Evolutionary conservation across 2,888 invertebrate species (phyloP).

Genomic region (Dorcus parallelipipedus): DNA sequence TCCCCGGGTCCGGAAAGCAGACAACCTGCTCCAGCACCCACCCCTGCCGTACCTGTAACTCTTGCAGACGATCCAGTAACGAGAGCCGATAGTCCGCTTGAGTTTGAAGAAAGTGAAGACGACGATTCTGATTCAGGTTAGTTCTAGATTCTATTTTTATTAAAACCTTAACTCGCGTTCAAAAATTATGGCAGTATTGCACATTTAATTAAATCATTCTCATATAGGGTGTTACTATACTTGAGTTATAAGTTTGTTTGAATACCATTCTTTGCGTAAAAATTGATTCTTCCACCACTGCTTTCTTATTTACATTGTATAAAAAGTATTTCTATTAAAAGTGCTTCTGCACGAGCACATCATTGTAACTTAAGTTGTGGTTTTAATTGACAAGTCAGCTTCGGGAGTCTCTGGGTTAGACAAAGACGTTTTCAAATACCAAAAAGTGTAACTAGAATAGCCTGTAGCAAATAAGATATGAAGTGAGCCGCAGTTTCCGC

Average conservation of each 20-base stretch:
- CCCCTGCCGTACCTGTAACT: slow-evolving; percentile 64
- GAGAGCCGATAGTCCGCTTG: slow-evolving; percentile 76
- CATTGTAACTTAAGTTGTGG: too few species aligned
- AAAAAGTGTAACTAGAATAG: too few species aligned
- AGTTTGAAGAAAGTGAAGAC: slow-evolving; percentile 50
- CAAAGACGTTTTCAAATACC: too few species aligned
- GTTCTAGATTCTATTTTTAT: slow-evolving; percentile 12
- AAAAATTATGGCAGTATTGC: background rate
- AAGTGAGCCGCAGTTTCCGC: background rate
- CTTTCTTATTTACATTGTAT: too few species aligned
- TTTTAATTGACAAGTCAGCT: too few species aligned
- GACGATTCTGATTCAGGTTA: slow-evolving; percentile 48
- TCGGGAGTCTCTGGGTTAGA: too few species aligned
- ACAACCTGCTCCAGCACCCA: slow-evolving; percentile 59
- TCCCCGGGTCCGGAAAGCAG: slow-evolving; percentile 57
- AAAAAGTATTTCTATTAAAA: too few species aligned
- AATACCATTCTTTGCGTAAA: too few species aligned
- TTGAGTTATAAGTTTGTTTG: background rate
- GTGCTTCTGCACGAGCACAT: too few species aligned
- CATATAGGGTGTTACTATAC: background rate
- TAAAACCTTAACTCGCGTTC: too few species aligned
- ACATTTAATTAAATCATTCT: background rate
- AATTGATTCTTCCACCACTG: too few species aligned
- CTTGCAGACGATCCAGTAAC: slow-evolving; percentile 68
- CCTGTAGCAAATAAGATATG: background rate